phyloP scores from a whole-genome alignment of 2,113 vertebrate species.

The Podocnemis expansa region DNA sequence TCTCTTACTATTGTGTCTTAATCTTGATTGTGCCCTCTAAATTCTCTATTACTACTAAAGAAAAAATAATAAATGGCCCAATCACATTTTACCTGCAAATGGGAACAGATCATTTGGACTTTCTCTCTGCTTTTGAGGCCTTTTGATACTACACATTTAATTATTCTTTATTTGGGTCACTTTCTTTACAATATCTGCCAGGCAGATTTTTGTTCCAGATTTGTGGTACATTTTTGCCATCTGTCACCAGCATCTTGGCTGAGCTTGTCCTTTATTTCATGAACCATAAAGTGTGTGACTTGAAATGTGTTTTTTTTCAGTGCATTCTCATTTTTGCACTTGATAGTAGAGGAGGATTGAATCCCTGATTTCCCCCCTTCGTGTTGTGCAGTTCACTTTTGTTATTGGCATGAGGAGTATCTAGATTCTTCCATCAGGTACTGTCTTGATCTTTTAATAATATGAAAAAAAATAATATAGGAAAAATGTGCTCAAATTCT shows the following conservation, averaged over 20 bases:
- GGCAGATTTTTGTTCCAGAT: not conserved
- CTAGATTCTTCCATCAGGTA: conserved; percentile 68
- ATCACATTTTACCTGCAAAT: no score
- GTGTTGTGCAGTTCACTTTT: conserved; percentile 69
- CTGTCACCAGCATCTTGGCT: conserved; percentile 47
- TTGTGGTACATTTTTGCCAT: conserved; percentile 43
- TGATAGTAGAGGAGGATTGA: conserved; percentile 54
- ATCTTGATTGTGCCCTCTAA: no score
- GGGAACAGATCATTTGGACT: no score
- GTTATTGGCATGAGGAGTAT: conserved; percentile 55
- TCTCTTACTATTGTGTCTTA: not conserved
- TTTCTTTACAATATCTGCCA: not conserved
- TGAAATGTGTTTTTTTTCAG: conserved; percentile 67
- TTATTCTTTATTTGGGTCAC: rapidly evolving
- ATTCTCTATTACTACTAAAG: not conserved
- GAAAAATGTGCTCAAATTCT: conserved; percentile 52
- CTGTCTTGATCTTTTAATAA: conserved; percentile 55
- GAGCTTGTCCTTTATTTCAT: conserved; percentile 29
- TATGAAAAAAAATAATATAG: conserved; percentile 65
- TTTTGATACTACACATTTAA: not conserved
- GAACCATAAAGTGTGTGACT: conserved; percentile 54
- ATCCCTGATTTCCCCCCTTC: conserved; percentile 64
- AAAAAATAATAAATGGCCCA: no score
- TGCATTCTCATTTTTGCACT: conserved; percentile 70
- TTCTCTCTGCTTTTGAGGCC: not conserved